Evolutionary conservation across 2,113 vertebrate genomes (phyloP).

Genomic region (Reinhardtius hippoglossoides): DNA sequence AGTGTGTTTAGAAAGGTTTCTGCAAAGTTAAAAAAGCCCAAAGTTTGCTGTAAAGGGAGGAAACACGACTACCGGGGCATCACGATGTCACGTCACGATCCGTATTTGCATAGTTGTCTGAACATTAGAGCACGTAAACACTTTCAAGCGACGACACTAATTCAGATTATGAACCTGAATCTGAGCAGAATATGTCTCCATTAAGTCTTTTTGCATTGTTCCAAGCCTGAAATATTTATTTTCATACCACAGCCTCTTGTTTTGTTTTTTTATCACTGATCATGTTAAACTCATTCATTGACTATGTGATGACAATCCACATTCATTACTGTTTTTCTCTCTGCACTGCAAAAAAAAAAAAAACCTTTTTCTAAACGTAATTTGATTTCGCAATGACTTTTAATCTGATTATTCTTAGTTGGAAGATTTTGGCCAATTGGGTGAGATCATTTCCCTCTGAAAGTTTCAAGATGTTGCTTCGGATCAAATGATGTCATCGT

Average conservation of each 20-base stretch:
- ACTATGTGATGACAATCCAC: conserved; percentile 24
- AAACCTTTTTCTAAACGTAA: conserved; percentile 5
- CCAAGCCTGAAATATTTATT: conserved; percentile 21
- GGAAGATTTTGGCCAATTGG: conserved; percentile 55
- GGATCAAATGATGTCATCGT: conserved; percentile 54
- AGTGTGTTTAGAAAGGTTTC: no score
- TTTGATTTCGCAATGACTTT: conserved; percentile 38
- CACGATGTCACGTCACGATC: not conserved
- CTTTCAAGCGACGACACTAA: no score
- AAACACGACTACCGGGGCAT: no score
- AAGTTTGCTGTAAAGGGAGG: no score
- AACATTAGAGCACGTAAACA: no score
- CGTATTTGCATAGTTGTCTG: no score
- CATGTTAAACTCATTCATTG: conserved; percentile 16
- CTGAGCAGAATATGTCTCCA: not conserved
- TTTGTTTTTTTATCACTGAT: conserved; percentile 29
- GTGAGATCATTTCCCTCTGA: conserved; percentile 61
- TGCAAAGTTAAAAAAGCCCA: no score
- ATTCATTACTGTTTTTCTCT: conserved; percentile 23
- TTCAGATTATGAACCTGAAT: not conserved
- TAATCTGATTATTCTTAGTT: conserved; percentile 46
- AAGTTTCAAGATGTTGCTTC: conserved; percentile 69
- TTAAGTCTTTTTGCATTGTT: conserved; percentile 7
- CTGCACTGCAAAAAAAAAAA: conserved; percentile 44
- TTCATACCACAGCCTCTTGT: not conserved